Evolutionary conservation across 2,113 vertebrate genomes (phyloP), one percentile per base, ranked within the genome.

Genomic region (Labeo rohita): DNA sequence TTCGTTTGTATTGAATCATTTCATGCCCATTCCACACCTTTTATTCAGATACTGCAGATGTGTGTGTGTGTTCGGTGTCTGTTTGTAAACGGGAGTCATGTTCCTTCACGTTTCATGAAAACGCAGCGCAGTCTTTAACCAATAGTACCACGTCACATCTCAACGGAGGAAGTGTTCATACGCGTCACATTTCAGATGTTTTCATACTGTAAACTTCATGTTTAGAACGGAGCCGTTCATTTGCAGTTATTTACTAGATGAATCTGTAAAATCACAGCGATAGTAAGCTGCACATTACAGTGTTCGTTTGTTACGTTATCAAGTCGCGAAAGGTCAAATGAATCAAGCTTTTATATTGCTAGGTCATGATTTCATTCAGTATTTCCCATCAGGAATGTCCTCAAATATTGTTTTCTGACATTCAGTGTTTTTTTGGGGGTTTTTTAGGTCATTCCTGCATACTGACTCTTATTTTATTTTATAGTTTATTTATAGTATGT

Each of bases 31-130:
- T 59, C 68, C 68, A 21, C 68, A 21, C 2, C n/a, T 80, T 63
- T 65, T 28, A 34, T 39, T 59, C 6, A 7, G 59, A 52, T 73
- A 39, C 72, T 77, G 81, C 90, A 92, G 92, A 91, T 92, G 84
- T 72, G 78, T 88, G 78, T 88, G 77, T 84, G 87, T 73, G 84
- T 80, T 79, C 87, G 84, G 56, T 45, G 34, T 39, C 39, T 80
- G 45, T 90, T 73, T 85, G 83, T 91, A 89, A 59, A 89, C 61
- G 72, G 79, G 61, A 52, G 50, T 86, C 75, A 59, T 10, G 49
- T 84, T 50, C 9, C 11, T 84, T 70, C 23, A 45, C 28, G 21
- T 12, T 49, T 82, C 56, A 15, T 45, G 52, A 45, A 39, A 54
- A 3, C n/a, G 15, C 16, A 39, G 13, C 45, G 5, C 66, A 70